A percentile compares a stretch with the other conserved stretches of the same genome.
phyloP scores from a whole-genome alignment of 2,797 vertebrate species.

The Prionace glauca region DNA sequence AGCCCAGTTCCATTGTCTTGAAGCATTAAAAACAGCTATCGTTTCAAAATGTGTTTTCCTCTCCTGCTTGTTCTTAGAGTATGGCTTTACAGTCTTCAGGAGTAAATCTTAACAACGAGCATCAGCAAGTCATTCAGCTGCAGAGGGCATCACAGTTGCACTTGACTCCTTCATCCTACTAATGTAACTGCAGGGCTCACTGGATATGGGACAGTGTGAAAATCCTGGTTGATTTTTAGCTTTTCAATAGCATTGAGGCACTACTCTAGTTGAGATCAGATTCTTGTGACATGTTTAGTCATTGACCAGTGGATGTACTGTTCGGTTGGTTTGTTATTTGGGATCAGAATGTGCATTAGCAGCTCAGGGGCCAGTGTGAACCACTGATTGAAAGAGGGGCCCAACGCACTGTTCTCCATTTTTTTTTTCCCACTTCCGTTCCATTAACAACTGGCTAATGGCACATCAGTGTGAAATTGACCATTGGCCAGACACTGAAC shows the following conservation, averaged over 20 bases:
- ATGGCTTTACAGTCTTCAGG: background rate
- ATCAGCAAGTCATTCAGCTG: background rate
- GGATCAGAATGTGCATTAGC: constrained; percentile 8
- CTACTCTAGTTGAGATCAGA: background rate
- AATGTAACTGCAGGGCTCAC: background rate
- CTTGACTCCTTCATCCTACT: background rate
- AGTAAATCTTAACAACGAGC: background rate
- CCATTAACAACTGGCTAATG: background rate
- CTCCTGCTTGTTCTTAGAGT: background rate
- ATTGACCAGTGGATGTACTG: background rate
- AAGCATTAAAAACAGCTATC: background rate
- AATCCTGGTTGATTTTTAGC: background rate
- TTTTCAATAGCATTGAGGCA: background rate
- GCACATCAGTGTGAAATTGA: background rate
- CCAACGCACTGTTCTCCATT: background rate
- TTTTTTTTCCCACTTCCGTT: background rate
- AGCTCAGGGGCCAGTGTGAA: background rate
- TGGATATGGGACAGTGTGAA: background rate
- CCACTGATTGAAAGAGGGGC: background rate
- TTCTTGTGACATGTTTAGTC: background rate
- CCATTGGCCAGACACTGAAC: no score
- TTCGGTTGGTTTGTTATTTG: background rate
- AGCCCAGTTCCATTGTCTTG: background rate
- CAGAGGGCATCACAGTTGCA: background rate
- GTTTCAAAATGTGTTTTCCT: background rate